Conservation (phyloP, 2,113 vertebrate species). For the Arenaria interpres region DNA sequence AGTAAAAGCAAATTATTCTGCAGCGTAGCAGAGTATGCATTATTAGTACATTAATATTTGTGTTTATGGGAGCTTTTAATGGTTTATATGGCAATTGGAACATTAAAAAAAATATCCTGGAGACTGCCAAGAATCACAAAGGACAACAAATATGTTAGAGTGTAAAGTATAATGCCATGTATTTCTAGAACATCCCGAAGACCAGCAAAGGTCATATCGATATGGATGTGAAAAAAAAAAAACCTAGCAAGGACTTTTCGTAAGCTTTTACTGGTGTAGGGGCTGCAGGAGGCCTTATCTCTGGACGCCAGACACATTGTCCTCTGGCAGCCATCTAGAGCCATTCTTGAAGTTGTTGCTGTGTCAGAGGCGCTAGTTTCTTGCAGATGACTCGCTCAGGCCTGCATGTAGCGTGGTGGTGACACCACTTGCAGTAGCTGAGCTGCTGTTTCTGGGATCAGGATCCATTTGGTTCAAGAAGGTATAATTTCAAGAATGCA, state of each 20-base stretch:
- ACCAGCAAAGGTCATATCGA: not conserved
- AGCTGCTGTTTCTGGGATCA: not conserved
- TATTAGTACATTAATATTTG: slow-evolving; percentile 34
- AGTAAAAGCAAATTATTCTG: slow-evolving; percentile 51
- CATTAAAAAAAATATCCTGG: not conserved
- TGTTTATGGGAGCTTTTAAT: slow-evolving; percentile 59
- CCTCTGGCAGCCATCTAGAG: not conserved
- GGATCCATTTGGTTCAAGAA: not conserved
- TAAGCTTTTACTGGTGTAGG: not conserved
- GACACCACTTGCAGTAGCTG: not conserved
- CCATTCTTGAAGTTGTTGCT: rapidly evolving
- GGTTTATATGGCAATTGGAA: slow-evolving; percentile 46
- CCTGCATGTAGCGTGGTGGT: rapidly evolving
- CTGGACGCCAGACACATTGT: rapidly evolving
- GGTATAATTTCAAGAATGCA: not conserved
- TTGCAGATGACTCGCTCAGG: not conserved
- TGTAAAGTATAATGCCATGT: not conserved
- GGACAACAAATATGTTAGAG: not conserved
- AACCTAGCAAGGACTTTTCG: not conserved
- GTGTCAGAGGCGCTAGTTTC: rapidly evolving
- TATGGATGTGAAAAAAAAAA: not conserved
- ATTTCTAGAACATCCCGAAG: not conserved
- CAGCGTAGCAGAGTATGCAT: not conserved
- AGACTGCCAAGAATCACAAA: slow-evolving; percentile 35
- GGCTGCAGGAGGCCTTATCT: not conserved